phyloP scores from a whole-genome alignment of 2,888 invertebrate species.

The Hymenopus coronatus region DNA sequence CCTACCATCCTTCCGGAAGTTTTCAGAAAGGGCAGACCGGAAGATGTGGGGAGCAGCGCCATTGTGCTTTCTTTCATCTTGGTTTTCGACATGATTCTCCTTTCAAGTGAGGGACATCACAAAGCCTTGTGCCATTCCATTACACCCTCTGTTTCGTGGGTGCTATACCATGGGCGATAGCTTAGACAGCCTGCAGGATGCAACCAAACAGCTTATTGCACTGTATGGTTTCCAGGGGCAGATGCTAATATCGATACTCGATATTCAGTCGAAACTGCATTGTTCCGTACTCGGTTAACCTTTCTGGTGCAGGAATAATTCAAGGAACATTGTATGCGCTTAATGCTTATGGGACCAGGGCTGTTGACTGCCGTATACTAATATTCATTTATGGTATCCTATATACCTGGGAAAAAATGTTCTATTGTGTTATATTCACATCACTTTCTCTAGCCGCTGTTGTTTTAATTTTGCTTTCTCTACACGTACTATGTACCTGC shows the following conservation, averaged over 20 bases:
- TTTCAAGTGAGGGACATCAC: background rate
- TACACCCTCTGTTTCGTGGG: background rate
- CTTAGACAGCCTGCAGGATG: background rate
- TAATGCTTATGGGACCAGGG: too few species aligned
- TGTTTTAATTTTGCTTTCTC: too few species aligned
- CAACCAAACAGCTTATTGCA: background rate
- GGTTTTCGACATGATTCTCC: background rate
- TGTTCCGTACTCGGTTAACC: background rate
- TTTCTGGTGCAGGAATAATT: background rate
- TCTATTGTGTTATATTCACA: too few species aligned
- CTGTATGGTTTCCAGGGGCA: background rate
- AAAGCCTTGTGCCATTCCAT: background rate
- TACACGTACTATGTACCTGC: too few species aligned
- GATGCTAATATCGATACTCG: background rate
- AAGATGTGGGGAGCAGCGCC: background rate
- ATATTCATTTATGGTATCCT: too few species aligned
- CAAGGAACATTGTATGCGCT: too few species aligned
- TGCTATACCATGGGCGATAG: background rate
- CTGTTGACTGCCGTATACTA: too few species aligned
- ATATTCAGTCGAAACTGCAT: background rate
- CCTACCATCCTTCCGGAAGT: background rate
- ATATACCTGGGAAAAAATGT: too few species aligned
- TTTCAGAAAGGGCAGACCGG: background rate
- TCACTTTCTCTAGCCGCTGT: too few species aligned
- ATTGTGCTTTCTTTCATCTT: background rate